Base-by-base conservation (phyloP, 2,797 vertebrate genomes). In the Cichlasoma orientale region DNA sequence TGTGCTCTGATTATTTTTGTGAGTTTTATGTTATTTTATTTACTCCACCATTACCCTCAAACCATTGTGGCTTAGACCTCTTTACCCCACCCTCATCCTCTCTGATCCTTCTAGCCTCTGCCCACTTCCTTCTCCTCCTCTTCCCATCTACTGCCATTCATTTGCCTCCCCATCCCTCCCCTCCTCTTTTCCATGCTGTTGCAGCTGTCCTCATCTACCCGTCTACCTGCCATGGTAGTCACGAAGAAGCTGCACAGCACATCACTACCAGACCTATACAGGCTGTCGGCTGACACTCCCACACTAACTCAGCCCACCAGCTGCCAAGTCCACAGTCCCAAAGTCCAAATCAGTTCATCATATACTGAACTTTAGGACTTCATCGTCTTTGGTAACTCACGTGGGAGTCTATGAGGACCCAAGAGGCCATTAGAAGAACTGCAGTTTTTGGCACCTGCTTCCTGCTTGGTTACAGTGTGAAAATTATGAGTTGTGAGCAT, bases 401-500 rank as follows among this genome's bases (percentile, higher is more conserved):
- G 41, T 41, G 4, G 7, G 0, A 3, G 14, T 41, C 21, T 61
- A 23, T 10, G 58, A 1, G 13, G 21, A 5, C 59, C 44, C 23
- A 27, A 27, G 29, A 31, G 38, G 38, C 38, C 21, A 63, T 44
- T 25, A 63, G 59, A 2, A 38, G 38, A 63, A 27, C 36, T 63
- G 59, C 21, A 44, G 16, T 18, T 44, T 63, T 44, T 63, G 59
- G 21, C 13, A 25, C 2, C 0, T 18, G 59, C 8, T 23, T 63
- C 14, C 21, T 11, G 59, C 59, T 44, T 63, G 10, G 14, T 0
- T 63, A 25, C 1, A 25, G 18, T 9, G 41, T 12, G 11, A 27
- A 2, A 27, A 41, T 18, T 1, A 1, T 1, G 36, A 63, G 2
- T 0, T 63, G 8, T 63, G 36, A 18, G 36, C 36, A 5, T 9